Evolutionary conservation across 1,140 invertebrate genomes (phyloP).

Genomic region (Thaumatotibia leucotreta): DNA sequence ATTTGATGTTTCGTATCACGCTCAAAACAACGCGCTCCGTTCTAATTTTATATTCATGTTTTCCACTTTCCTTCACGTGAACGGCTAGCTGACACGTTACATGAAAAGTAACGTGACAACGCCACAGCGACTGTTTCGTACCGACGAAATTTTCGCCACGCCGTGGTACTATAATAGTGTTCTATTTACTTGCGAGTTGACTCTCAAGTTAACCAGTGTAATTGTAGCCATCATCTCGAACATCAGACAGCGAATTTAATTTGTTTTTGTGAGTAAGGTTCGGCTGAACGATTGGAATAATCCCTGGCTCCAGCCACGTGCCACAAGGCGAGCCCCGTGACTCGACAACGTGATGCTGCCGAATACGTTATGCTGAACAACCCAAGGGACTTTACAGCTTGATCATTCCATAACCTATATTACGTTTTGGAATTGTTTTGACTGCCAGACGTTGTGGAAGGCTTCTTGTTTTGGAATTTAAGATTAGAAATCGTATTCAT

Average conservation of each 20-base stretch:
- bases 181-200: too few relatives aligned
- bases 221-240: too few relatives aligned
- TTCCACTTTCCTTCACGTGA: not conserved
- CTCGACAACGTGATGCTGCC: not conserved
- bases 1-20: not conserved
- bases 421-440: not conserved
- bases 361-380: not conserved
- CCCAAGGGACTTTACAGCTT: not conserved
- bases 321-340: conserved; percentile 5
- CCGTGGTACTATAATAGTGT: not conserved
- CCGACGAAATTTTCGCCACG: not conserved
- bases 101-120: not conserved
- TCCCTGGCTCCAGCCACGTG: not conserved
- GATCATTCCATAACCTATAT: not conserved
- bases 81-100: not conserved
- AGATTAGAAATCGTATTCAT: not conserved
- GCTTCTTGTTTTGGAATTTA: not conserved
- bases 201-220: not conserved
- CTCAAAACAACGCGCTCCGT: not conserved
- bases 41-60: not conserved
- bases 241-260: too few relatives aligned
- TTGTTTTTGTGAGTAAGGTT: too few relatives aligned
- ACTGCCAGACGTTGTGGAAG: not conserved
- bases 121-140: not conserved
- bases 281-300: not conserved